Conservation (phyloP, 2,113 vertebrate species). For the Engystomops pustulosus region DNA sequence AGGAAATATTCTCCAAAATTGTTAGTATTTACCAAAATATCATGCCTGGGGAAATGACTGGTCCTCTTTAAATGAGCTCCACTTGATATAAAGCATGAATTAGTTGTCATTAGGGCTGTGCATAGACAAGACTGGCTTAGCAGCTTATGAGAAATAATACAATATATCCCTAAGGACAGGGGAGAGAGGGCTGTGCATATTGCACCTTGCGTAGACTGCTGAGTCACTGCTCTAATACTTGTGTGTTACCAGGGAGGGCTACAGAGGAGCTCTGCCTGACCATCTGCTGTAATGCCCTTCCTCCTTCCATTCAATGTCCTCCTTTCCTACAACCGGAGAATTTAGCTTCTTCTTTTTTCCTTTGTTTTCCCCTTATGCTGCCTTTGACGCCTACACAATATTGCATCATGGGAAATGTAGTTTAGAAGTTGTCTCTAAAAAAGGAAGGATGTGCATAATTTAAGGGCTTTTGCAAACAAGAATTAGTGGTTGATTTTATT, state of each 20-base stretch:
- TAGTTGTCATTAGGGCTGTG: not conserved
- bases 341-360: not conserved
- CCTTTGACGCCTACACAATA: not conserved
- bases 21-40: too few relatives aligned
- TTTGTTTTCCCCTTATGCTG: too few relatives aligned
- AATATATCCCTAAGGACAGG: not conserved
- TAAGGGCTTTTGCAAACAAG: not conserved
- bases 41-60: too few relatives aligned
- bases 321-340: not conserved
- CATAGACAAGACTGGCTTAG: not conserved
- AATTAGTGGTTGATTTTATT: too few relatives aligned
- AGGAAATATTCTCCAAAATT: too few relatives aligned
- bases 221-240: constrained; percentile 21
- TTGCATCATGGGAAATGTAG: constrained; percentile 21
- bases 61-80: too few relatives aligned
- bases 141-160: constrained; percentile 24
- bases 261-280: not conserved
- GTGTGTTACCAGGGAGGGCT: not conserved
- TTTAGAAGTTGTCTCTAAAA: not conserved
- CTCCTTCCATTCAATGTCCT: not conserved
- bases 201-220: constrained; percentile 14
- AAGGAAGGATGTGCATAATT: not conserved
- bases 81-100: not conserved
- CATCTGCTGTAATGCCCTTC: constrained; percentile 27
- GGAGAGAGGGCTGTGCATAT: too few relatives aligned